Evolutionary conservation across 2,113 vertebrate genomes (phyloP).

Genomic region (Pogonocichla stellata): DNA sequence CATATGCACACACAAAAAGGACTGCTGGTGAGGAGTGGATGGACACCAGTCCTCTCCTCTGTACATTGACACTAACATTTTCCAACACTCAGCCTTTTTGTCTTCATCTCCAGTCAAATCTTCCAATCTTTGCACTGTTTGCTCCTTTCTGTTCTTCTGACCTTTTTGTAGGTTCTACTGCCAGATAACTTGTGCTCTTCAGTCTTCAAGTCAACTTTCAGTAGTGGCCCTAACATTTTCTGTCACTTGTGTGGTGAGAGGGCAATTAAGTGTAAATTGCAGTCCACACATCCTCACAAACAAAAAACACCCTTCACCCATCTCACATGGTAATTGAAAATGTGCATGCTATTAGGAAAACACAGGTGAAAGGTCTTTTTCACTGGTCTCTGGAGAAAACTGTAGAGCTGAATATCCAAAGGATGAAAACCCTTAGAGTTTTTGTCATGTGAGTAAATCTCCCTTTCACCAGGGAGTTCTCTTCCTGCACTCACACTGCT

Average conservation of each 20-base stretch:
- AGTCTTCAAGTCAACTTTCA: not conserved
- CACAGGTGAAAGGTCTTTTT: not conserved
- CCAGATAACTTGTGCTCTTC: not conserved
- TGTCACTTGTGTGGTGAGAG: not conserved
- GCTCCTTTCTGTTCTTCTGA: not conserved
- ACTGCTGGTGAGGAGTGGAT: not conserved
- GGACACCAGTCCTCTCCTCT: not conserved
- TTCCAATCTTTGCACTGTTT: not conserved
- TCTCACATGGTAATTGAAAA: not conserved
- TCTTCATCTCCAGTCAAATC: not conserved
- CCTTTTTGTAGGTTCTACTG: not conserved
- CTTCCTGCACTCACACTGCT: accelerated
- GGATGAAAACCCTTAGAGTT: not conserved
- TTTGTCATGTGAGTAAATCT: not conserved
- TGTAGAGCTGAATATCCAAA: not conserved
- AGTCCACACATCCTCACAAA: not conserved
- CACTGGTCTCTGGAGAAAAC: accelerated
- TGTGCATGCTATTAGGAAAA: not conserved
- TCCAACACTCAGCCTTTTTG: not conserved
- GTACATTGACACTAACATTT: accelerated
- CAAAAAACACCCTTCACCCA: not conserved
- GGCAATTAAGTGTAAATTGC: not conserved
- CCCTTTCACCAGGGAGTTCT: accelerated
- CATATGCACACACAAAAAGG: accelerated
- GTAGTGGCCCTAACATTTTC: accelerated